These are phyloP conservation scores for Phenganax subtilis DNA, from an alignment of 92 coral and sea anemone species.

Conservation along the genomic window DNA sequence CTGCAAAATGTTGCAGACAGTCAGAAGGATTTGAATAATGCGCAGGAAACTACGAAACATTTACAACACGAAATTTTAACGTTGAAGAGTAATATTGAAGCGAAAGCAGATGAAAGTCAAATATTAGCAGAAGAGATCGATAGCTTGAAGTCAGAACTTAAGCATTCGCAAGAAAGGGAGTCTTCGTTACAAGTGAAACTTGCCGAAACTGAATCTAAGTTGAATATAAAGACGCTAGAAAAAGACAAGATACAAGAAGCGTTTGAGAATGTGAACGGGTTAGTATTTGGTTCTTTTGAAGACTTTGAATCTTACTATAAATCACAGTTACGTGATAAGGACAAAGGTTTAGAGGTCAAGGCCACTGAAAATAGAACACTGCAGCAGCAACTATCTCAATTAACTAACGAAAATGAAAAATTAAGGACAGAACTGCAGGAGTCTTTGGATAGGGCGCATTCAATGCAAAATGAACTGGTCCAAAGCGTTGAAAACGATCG, in stretches of 20 bases:
- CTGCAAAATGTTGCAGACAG: slow-evolving; percentile 59
- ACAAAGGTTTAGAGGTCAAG: slow-evolving; percentile 76
- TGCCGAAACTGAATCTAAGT: slow-evolving; percentile 56
- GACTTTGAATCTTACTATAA: slow-evolving; percentile 79
- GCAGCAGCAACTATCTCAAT: slow-evolving; percentile 57
- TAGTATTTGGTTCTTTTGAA: slow-evolving; percentile 91
- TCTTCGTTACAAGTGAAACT: slow-evolving; percentile 52
- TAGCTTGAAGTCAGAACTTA: slow-evolving; percentile 41
- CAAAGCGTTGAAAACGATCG: slow-evolving; percentile 16
- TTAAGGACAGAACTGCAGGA: slow-evolving; percentile 49
- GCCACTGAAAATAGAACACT: slow-evolving; percentile 72
- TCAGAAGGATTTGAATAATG: slow-evolving; percentile 54
- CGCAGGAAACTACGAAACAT: slow-evolving; percentile 55
- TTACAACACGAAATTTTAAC: slow-evolving; percentile 52
- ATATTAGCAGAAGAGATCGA: slow-evolving; percentile 37
- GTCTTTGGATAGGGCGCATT: background rate
- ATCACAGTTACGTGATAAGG: slow-evolving; percentile 68
- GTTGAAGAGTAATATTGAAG: slow-evolving; percentile 49
- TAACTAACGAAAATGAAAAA: slow-evolving; percentile 61
- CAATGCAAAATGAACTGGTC: slow-evolving; percentile 41
- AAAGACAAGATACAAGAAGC: slow-evolving; percentile 77
- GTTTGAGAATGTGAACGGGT: slow-evolving; percentile 84
- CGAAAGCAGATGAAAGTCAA: slow-evolving; percentile 26
- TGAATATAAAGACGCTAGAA: slow-evolving; percentile 77
- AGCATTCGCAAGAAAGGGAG: slow-evolving; percentile 46